Percentiles rank a stretch among this genome's conserved stretches.
Evolutionary conservation across 1,140 invertebrate genomes (phyloP).

Genomic region (Plodia interpunctella): DNA sequence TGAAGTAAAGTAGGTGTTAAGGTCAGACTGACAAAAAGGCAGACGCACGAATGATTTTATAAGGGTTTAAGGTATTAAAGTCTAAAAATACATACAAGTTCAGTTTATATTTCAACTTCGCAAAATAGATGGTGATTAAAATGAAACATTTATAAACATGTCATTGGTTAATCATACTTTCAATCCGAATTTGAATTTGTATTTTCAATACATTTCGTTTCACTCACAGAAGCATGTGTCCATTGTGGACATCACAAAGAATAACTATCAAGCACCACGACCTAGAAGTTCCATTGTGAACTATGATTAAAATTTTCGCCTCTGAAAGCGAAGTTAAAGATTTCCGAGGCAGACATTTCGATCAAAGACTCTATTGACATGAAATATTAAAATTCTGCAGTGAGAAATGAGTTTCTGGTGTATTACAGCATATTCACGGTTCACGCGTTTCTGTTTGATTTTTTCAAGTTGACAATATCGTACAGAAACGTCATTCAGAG

Average conservation of each 20-base stretch:
- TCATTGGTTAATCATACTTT: too few relatives aligned
- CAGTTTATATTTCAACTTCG: too few relatives aligned
- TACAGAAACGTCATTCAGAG: too few relatives aligned
- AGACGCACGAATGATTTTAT: too few relatives aligned
- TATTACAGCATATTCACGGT: not conserved
- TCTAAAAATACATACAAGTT: too few relatives aligned
- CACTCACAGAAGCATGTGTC: conserved; percentile 4
- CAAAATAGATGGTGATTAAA: too few relatives aligned
- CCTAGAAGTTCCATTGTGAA: not conserved
- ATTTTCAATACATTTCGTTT: not conserved
- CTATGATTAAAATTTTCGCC: conserved; percentile 15
- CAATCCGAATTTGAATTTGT: too few relatives aligned
- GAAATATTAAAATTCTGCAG: conserved; percentile 17
- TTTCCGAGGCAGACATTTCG: not conserved
- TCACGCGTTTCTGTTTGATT: not conserved
- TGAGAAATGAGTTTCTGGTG: not conserved
- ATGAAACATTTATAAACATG: too few relatives aligned
- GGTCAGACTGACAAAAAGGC: too few relatives aligned
- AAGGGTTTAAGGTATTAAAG: too few relatives aligned
- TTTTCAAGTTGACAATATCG: not conserved
- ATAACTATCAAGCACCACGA: not conserved
- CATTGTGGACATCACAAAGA: conserved; percentile 10
- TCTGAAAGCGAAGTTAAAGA: conserved; percentile 8
- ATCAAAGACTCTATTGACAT: conserved; percentile 14
- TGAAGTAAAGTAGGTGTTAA: too few relatives aligned